A percentile compares a stretch with the other conserved stretches of the same genome.
Evolutionary conservation across 2,113 vertebrate species (phyloP).

Genomic region (Podiceps cristatus): DNA sequence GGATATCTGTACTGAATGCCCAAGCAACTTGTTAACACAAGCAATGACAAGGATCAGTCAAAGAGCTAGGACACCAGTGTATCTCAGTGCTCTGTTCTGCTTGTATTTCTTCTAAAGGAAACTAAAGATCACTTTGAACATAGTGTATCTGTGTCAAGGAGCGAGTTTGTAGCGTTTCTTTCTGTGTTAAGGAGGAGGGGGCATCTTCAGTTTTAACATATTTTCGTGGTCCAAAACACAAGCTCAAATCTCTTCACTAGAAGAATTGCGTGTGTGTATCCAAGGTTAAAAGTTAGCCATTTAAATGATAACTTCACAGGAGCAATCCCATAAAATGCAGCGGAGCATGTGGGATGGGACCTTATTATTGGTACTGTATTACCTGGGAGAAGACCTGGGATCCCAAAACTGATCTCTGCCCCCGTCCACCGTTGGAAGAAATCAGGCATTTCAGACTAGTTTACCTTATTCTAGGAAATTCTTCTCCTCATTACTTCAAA

Average conservation of each 20-base stretch:
- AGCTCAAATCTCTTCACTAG: not conserved
- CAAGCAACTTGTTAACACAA: not conserved
- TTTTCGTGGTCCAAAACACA: not conserved
- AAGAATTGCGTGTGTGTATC: not conserved
- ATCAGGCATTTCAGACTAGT: not conserved
- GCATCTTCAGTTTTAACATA: not conserved
- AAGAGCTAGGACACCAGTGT: not conserved
- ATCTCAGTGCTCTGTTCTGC: not conserved
- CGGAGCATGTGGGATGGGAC: not conserved
- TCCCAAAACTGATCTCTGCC: not conserved
- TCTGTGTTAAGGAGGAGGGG: not conserved
- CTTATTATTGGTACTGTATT: not conserved
- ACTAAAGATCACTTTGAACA: not conserved
- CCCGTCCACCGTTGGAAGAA: not conserved
- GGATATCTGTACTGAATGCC: not conserved
- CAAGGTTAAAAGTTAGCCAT: not conserved
- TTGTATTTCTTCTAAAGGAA: not conserved
- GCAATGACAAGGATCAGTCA: not conserved
- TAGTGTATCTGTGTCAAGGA: not conserved
- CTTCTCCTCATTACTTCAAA: not conserved
- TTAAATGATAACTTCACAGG: not conserved
- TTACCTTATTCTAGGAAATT: slow-evolving; percentile 12
- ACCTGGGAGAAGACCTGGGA: not conserved
- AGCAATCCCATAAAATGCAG: not conserved
- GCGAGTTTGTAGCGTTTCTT: not conserved